phyloP scores from a whole-genome alignment of 2,888 invertebrate genomes.

The Anarsia innoxiella region DNA sequence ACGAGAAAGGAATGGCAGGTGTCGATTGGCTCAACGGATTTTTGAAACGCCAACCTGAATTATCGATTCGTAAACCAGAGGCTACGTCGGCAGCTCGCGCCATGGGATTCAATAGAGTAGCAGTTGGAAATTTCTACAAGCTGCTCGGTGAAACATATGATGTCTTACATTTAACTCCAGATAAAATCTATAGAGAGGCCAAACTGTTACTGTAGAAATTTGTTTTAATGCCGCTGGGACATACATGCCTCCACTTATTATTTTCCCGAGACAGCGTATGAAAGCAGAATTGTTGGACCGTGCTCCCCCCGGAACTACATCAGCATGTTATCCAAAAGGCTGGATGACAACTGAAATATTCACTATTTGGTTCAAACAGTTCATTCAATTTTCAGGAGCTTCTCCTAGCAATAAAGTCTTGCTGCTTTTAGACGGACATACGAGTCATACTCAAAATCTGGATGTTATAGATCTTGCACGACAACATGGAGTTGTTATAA shows the following conservation, averaged over 20 bases:
- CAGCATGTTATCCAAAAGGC: conserved; percentile 2
- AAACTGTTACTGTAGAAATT: conserved; percentile 5
- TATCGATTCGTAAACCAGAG: conserved; percentile 17
- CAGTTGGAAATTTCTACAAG: conserved; percentile 15
- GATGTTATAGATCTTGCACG: neutral
- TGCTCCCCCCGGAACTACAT: conserved; percentile 6
- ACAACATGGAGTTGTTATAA: conserved; percentile 2
- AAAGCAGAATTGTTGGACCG: conserved; percentile 7
- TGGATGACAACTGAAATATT: conserved; percentile 12
- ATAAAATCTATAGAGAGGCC: conserved; percentile 8
- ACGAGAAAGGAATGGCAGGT: conserved; percentile 22
- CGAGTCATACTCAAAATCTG: conserved; percentile 6
- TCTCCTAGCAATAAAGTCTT: conserved; percentile 1
- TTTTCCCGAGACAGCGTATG: conserved; percentile 8
- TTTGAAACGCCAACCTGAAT: conserved; percentile 19
- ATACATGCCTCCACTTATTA: conserved; percentile 7
- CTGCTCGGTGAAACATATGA: neutral
- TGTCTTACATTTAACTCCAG: neutral
- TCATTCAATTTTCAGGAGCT: conserved; percentile 1
- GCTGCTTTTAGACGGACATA: conserved; percentile 11
- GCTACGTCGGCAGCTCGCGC: conserved; percentile 25
- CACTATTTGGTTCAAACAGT: conserved; percentile 6
- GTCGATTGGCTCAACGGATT: conserved; percentile 24
- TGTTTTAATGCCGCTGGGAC: conserved; percentile 5
- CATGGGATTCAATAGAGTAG: conserved; percentile 28